These are phyloP conservation scores for Heliconius hewitsoni DNA, from an alignment of 1,140 invertebrate genomes.

Conservation along the genomic window DNA sequence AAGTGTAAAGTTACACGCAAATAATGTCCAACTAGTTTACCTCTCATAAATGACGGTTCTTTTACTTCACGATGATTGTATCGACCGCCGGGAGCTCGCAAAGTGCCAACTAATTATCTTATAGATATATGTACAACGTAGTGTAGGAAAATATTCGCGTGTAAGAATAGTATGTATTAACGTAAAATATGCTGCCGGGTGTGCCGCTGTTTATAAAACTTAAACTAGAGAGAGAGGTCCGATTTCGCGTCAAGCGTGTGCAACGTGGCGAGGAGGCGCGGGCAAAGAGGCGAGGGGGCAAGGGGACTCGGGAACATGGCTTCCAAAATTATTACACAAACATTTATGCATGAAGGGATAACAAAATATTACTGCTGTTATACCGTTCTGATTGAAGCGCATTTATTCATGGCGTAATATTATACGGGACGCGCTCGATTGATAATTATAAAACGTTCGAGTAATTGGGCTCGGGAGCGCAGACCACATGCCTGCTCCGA, in stretches of 20 bases:
- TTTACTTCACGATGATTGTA: slow-evolving; percentile 1
- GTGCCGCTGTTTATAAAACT: slow-evolving; percentile 47
- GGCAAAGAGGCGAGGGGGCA: slow-evolving; percentile 43
- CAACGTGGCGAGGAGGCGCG: slow-evolving; percentile 55
- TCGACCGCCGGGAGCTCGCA: not conserved
- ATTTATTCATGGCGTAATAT: slow-evolving; percentile 58
- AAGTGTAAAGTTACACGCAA: slow-evolving; percentile 71
- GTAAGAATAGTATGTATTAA: slow-evolving; percentile 19
- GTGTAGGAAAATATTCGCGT: not conserved
- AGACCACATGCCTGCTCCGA: slow-evolving; percentile 37
- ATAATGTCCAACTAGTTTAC: slow-evolving; percentile 42
- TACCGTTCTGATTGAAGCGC: slow-evolving; percentile 59
- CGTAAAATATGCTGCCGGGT: slow-evolving; percentile 10
- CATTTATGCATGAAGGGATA: slow-evolving; percentile 79
- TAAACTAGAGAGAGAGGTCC: slow-evolving; percentile 63
- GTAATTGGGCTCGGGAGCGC: slow-evolving; percentile 34
- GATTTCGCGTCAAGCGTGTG: slow-evolving; percentile 47
- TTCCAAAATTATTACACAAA: slow-evolving; percentile 77
- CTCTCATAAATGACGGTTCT: slow-evolving; percentile 21
- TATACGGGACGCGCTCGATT: slow-evolving; percentile 37
- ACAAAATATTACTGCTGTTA: slow-evolving; percentile 68
- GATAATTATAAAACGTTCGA: slow-evolving; percentile 41
- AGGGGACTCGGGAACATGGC: slow-evolving; percentile 61
- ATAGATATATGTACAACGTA: not conserved
- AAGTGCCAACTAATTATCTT: slow-evolving; percentile 7